A percentile compares a stretch with the other conserved stretches of the same genome.
Conservation (phyloP, 2,113 vertebrate genomes). For the Lates calcarifer region DNA sequence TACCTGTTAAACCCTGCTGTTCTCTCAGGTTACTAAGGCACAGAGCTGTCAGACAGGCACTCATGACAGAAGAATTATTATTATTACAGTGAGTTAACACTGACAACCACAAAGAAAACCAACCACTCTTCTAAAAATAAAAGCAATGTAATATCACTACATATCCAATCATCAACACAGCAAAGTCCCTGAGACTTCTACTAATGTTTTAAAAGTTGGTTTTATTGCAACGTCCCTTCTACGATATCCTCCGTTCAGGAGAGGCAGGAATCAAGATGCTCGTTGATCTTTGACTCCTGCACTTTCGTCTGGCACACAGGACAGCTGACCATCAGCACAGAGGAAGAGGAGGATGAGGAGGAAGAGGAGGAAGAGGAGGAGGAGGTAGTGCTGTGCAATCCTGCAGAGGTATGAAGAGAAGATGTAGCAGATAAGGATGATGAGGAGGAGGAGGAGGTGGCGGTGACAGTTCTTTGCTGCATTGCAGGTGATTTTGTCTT, state of each 20-base stretch:
- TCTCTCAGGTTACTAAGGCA: background rate
- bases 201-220: background rate
- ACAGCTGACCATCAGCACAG: conserved; percentile 84
- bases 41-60: conserved; percentile 5
- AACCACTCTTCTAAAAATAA: too few relatives aligned
- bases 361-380: conserved; percentile 13
- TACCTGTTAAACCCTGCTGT: background rate
- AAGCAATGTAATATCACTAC: background rate
- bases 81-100: background rate
- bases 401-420: conserved; percentile 11
- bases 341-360: conserved; percentile 33
- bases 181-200: background rate
- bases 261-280: conserved; percentile 93
- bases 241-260: conserved; percentile 26
- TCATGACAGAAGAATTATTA: background rate
- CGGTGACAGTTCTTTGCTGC: conserved; percentile 26
- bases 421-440: conserved; percentile 11
- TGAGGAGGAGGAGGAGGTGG: conserved; percentile 12
- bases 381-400: background rate
- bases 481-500: conserved; percentile 11
- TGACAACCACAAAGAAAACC: background rate
- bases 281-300: conserved; percentile 88
- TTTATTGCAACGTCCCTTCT: background rate
- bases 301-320: conserved; percentile 89
- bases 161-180: background rate